Conservation (phyloP, 2,797 vertebrate genomes). For the Nothura maculosa region DNA sequence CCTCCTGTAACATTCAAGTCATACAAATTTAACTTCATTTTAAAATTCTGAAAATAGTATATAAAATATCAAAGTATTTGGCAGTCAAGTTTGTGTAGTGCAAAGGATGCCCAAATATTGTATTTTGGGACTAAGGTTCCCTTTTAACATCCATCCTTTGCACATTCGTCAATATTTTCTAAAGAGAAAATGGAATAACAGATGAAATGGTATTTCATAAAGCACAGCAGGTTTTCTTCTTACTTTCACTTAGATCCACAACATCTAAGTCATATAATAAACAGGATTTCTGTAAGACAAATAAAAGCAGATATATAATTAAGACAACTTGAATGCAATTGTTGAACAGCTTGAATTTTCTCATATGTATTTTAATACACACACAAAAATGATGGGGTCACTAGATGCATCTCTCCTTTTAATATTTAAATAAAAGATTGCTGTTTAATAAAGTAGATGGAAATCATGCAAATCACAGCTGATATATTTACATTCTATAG, state of each 20-base stretch:
- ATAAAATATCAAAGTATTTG: conserved; percentile 36
- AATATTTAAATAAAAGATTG: background rate
- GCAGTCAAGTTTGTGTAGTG: background rate
- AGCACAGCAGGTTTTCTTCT: conserved; percentile 72
- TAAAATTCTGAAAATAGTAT: conserved; percentile 53
- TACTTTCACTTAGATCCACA: conserved; percentile 66
- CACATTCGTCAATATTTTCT: conserved; percentile 11
- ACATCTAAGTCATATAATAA: conserved; percentile 61
- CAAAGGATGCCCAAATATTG: background rate
- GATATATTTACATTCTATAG: background rate
- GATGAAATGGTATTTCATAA: conserved; percentile 15
- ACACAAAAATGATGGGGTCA: background rate
- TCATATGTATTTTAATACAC: background rate
- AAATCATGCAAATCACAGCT: background rate
- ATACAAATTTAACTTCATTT: conserved; percentile 22
- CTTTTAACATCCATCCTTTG: background rate
- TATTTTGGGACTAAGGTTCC: background rate
- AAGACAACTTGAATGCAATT: background rate
- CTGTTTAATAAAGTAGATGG: background rate
- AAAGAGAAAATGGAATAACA: conserved; percentile 13
- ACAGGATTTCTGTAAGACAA: conserved; percentile 71
- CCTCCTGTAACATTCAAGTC: background rate
- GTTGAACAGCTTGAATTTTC: conserved; percentile 15
- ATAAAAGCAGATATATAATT: conserved; percentile 42
- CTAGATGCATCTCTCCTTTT: background rate